Base-by-base conservation (phyloP, 2,113 vertebrate genomes). In the Archilochus colubris region DNA sequence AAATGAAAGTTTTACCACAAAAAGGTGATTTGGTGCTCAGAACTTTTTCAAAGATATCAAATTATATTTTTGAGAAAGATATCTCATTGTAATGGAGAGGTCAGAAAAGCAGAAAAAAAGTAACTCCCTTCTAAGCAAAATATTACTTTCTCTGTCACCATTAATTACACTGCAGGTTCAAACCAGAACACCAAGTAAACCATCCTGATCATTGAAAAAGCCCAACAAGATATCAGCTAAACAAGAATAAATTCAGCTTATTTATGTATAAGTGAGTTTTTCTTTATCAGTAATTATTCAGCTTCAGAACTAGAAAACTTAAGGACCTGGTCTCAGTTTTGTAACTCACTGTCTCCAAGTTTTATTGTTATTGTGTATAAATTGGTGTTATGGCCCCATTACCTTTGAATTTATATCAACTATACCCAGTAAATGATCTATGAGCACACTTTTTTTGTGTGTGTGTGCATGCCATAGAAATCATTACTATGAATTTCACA, bases 331-430 rank as follows among this genome's bases (percentile, higher is more conserved):
- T 85, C 31, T 18, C 2, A 0, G 24, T 81, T 92, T 76, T 70
- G 46, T 33, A 57, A 25, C 5, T 48, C 31, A 38, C 31, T 57
- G 14, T 17, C 33, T 79, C 15, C 17, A 7, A 54, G 8, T n/a
- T 69, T 69, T 15, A 55, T 2, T 87, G 43, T 30, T 78, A 15
- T 5, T 36, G 91, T 87, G 4, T 25, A 70, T 46, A 73, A 69
- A 69, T 5, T 75, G 7, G 5, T 58, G 55, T 72, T 53, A 51
- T 3, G 31, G 33, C n/a, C 25, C 22, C 0, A 0, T 82, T 88
- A 61, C 7, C 24, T 88, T 33, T 80, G 46, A 55, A 74, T 74
- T 28, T 33, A 10, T 64, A 38, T 57, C n/a, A 48, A 18, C 67
- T 8, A 19, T 6, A 36, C 14, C 15, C 62, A 80, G 46, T n/a